Conservation (phyloP, 2,888 invertebrate species). For the Synergus laeviventris region DNA sequence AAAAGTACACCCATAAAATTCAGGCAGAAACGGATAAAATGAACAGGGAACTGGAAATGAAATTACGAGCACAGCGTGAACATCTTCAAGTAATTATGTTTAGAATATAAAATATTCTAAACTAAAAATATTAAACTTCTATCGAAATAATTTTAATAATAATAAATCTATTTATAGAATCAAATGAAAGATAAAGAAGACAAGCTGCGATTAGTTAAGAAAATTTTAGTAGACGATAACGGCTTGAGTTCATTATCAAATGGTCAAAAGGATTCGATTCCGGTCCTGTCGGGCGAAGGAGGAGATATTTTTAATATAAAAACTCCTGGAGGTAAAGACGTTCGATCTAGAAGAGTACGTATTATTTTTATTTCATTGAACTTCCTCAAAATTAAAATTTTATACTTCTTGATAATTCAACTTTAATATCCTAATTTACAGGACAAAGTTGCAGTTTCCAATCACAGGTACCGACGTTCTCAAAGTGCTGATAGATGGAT, state of each 20-base stretch:
- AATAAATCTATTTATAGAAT: conserved; percentile 64
- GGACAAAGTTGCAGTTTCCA: conserved; percentile 82
- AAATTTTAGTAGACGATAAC: conserved; percentile 79
- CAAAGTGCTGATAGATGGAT: conserved; percentile 90
- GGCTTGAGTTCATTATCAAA: conserved; percentile 54
- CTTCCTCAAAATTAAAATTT: neutral
- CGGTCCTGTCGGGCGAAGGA: conserved; percentile 47
- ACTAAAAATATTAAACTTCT: neutral
- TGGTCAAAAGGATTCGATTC: conserved; percentile 49
- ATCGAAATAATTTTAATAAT: neutral
- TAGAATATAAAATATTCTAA: neutral
- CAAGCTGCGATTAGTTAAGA: conserved; percentile 80
- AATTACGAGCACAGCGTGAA: conserved; percentile 79
- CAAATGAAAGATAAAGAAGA: conserved; percentile 81
- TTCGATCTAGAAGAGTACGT: conserved; percentile 62
- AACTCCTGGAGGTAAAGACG: conserved; percentile 59
- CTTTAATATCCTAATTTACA: conserved; percentile 69
- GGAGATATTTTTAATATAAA: conserved; percentile 49
- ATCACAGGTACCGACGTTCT: conserved; percentile 87
- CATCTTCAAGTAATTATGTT: conserved; percentile 76
- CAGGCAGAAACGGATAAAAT: conserved; percentile 86
- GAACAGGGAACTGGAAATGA: conserved; percentile 83
- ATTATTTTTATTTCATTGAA: neutral
- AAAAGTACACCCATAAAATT: conserved; percentile 77
- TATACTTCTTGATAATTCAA: neutral